Percentiles rank a stretch among this genome's conserved stretches.
Evolutionary conservation across 2,888 invertebrate species (phyloP).

Genomic region (Thymelicus lineola): DNA sequence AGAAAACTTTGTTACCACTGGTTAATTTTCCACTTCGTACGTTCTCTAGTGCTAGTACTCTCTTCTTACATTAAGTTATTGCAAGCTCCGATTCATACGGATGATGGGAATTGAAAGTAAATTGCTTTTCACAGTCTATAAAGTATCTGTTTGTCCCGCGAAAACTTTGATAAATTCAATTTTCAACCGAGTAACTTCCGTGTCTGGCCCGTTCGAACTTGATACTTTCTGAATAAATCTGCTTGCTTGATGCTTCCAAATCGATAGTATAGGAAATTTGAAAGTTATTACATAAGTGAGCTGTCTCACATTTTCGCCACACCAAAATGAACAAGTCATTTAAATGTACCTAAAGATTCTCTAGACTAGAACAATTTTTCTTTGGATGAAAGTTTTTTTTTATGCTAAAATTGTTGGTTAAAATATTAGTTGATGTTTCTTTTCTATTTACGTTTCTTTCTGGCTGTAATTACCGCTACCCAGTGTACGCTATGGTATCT

Average conservation of each 20-base stretch:
- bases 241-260: constrained; percentile 65
- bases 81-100: constrained; percentile 61
- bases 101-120: constrained; percentile 76
- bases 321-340: constrained; percentile 17
- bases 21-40: neutral
- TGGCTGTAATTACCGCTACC: no score
- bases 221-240: constrained; percentile 82
- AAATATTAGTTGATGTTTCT: no score
- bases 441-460: no score
- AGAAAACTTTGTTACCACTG: neutral
- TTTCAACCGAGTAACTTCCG: constrained; percentile 76
- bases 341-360: neutral
- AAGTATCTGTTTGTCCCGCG: constrained; percentile 78
- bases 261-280: constrained; percentile 67
- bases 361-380: neutral
- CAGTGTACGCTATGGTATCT: no score
- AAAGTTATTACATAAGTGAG: constrained; percentile 46
- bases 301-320: constrained; percentile 25
- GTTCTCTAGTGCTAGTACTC: constrained; percentile 8
- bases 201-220: constrained; percentile 75
- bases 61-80: constrained; percentile 54
- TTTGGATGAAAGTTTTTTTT: neutral
- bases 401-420: no score
- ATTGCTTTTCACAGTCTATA: constrained; percentile 81
- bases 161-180: constrained; percentile 83